Evolutionary conservation across 2,888 invertebrate genomes (phyloP).

Genomic region (Eumacrocentrus americanus): DNA sequence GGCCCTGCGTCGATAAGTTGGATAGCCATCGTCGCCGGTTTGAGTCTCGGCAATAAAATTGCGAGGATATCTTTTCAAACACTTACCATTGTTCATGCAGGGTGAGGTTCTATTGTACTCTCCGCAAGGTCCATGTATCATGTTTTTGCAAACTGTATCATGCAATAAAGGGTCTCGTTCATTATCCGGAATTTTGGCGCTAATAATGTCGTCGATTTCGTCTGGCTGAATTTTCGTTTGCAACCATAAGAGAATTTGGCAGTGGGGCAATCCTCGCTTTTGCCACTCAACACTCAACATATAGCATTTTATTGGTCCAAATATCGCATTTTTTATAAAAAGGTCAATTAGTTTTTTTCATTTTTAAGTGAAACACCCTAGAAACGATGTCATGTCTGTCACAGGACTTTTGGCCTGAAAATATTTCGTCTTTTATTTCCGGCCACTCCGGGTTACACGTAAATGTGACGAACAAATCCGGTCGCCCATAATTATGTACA

Average conservation of each 20-base stretch:
- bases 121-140: background rate
- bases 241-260: background rate
- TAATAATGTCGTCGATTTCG: background rate
- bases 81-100: background rate
- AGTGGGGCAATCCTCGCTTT: background rate
- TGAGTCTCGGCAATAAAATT: background rate
- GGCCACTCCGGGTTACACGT: too few relatives aligned
- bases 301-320: background rate
- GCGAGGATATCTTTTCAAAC: background rate
- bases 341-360: background rate
- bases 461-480: too few relatives aligned
- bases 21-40: conserved; percentile 30
- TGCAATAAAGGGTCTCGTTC: background rate
- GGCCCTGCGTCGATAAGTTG: conserved; percentile 35
- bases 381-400: background rate
- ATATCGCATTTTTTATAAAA: background rate
- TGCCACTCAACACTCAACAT: background rate
- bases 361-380: background rate
- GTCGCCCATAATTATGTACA: too few relatives aligned
- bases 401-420: background rate
- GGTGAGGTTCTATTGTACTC: background rate
- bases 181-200: background rate
- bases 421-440: too few relatives aligned
- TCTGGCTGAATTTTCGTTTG: background rate
- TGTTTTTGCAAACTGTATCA: background rate